Conservation (phyloP, 2,797 vertebrate genomes). For the Hapalemur alaotrensis region DNA sequence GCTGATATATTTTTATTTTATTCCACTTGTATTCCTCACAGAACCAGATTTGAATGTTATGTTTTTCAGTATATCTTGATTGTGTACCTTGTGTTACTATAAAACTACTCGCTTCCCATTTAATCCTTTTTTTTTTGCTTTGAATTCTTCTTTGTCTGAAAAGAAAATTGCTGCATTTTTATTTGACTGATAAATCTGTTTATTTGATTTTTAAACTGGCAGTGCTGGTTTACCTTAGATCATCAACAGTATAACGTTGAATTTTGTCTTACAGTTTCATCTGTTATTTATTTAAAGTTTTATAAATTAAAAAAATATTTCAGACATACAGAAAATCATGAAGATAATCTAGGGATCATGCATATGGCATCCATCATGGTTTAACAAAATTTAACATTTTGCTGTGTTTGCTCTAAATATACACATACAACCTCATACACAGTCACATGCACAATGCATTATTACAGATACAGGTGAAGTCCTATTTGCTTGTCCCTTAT, state of each 20-base stretch:
- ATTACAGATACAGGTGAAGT: background rate
- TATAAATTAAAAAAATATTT: background rate
- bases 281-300: background rate
- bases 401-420: background rate
- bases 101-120: background rate
- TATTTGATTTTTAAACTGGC: background rate
- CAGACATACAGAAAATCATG: background rate
- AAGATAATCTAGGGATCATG: background rate
- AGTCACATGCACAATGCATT: background rate
- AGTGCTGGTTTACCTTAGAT: background rate
- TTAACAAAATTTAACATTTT: background rate
- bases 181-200: background rate
- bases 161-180: background rate
- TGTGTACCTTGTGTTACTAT: background rate
- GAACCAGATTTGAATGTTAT: background rate
- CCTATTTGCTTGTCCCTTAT: background rate
- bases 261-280: background rate
- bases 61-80: background rate
- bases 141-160: background rate
- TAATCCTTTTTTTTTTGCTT: background rate
- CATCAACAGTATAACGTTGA: background rate
- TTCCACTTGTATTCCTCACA: background rate
- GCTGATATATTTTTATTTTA: background rate
- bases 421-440: background rate
- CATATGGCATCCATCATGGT: background rate